phyloP scores from a whole-genome alignment of 2,888 invertebrate genomes.

The Fragum whitleyi region DNA sequence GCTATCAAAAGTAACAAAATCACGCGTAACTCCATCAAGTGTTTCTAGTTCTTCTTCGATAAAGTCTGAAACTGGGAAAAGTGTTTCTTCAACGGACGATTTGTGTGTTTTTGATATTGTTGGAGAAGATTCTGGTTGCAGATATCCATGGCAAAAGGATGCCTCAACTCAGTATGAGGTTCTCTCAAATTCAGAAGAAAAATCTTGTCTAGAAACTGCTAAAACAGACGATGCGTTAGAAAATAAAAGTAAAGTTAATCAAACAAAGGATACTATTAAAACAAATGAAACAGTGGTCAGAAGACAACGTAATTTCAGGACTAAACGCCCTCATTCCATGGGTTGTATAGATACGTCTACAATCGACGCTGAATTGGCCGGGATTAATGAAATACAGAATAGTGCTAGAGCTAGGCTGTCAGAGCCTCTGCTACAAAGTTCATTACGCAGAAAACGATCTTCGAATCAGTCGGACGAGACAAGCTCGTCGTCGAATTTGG shows the following conservation, averaged over 20 bases:
- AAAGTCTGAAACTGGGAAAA: background rate
- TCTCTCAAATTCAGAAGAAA: background rate
- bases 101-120: slow-evolving; percentile 75
- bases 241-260: background rate
- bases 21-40: background rate
- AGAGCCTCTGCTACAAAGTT: slow-evolving; percentile 54
- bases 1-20: background rate
- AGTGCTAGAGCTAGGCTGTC: slow-evolving; percentile 30
- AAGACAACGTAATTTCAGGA: slow-evolving; percentile 38
- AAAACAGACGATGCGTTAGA: background rate
- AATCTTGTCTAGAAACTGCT: background rate
- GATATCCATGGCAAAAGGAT: slow-evolving; percentile 82
- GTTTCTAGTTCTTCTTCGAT: background rate
- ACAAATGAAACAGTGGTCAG: slow-evolving; percentile 9
- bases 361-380: slow-evolving; percentile 65
- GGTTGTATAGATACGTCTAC: slow-evolving; percentile 58
- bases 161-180: slow-evolving; percentile 75
- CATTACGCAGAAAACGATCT: slow-evolving; percentile 57
- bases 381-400: slow-evolving; percentile 56
- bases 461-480: slow-evolving; percentile 67
- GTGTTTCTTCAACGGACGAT: background rate
- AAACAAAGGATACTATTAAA: background rate
- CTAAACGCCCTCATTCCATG: slow-evolving; percentile 62
- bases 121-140: slow-evolving; percentile 77
- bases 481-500: slow-evolving; percentile 72